These are phyloP conservation scores for Masnerella sp. DNA, from an alignment of 2,888 invertebrate genomes.

Conservation along the genomic window DNA sequence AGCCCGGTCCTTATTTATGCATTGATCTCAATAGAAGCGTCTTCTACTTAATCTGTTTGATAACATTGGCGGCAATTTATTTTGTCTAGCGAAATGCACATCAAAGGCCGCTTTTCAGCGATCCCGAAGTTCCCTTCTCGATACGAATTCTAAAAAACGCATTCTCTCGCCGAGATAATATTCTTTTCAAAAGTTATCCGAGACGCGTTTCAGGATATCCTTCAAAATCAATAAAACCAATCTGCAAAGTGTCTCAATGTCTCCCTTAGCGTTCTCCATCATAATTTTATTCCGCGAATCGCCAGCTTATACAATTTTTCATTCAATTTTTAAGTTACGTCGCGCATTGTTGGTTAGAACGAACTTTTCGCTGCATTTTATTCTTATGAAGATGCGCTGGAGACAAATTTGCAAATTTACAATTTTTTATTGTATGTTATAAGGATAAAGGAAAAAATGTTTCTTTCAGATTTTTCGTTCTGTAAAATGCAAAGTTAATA, in stretches of 20 bases:
- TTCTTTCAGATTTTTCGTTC: no score
- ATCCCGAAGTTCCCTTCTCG: constrained; percentile 14
- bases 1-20: no score
- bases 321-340: no score
- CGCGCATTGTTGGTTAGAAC: no score
- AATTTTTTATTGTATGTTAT: no score
- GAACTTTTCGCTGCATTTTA: no score
- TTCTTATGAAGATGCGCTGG: no score
- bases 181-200: constrained; percentile 15
- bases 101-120: constrained; percentile 10
- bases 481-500: no score
- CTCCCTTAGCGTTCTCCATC: background rate
- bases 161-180: constrained; percentile 12
- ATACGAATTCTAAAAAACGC: constrained; percentile 9
- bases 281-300: background rate
- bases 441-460: no score
- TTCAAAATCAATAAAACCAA: constrained; percentile 31
- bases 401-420: no score
- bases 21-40: no score
- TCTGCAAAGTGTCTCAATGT: constrained; percentile 16
- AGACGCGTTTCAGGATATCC: constrained; percentile 11
- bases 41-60: constrained; percentile 19
- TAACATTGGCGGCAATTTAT: constrained; percentile 14
- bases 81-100: constrained; percentile 12
- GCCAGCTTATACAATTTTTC: constrained; percentile 7